phyloP scores from a whole-genome alignment of 2,113 vertebrate genomes.

The Clupea harengus region DNA sequence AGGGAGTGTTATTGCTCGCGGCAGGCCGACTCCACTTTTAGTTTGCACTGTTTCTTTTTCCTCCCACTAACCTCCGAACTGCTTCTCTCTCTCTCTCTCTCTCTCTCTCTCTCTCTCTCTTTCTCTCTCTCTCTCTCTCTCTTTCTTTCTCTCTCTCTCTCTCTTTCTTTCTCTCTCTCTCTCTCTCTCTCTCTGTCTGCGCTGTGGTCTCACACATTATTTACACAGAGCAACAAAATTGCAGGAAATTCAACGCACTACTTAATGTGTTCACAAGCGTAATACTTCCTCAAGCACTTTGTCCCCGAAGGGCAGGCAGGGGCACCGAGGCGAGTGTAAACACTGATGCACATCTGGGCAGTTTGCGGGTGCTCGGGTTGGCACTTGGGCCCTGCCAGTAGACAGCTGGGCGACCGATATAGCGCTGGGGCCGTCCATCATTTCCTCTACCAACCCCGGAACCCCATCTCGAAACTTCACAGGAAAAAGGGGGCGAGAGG shows the following conservation, averaged over 20 bases:
- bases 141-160: not conserved
- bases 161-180: not conserved
- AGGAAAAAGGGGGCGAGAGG: not conserved
- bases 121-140: not conserved
- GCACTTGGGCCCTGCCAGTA: constrained; percentile 44
- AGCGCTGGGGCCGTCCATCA: constrained; percentile 24
- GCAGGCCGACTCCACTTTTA: not conserved
- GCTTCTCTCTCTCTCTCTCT: not conserved
- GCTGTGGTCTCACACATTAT: constrained; percentile 60
- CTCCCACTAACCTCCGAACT: not conserved
- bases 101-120: not conserved
- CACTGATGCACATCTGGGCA: constrained; percentile 62
- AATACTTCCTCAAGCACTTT: constrained; percentile 68
- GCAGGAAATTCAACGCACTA: constrained; percentile 69
- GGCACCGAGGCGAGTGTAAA: constrained; percentile 57
- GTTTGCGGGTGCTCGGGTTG: constrained; percentile 62
- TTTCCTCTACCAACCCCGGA: constrained; percentile 53
- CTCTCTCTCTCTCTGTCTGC: constrained; percentile 25
- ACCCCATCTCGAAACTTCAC: not conserved
- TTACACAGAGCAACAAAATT: constrained; percentile 66
- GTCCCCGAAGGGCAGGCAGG: constrained; percentile 49
- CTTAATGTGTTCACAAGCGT: constrained; percentile 69
- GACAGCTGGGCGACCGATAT: constrained; percentile 38
- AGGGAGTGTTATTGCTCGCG: not conserved
- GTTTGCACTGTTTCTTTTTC: not conserved